Conservation (phyloP, 37 sponge, comb jelly and placozoan species). For the Amphimedon queenslandica region DNA sequence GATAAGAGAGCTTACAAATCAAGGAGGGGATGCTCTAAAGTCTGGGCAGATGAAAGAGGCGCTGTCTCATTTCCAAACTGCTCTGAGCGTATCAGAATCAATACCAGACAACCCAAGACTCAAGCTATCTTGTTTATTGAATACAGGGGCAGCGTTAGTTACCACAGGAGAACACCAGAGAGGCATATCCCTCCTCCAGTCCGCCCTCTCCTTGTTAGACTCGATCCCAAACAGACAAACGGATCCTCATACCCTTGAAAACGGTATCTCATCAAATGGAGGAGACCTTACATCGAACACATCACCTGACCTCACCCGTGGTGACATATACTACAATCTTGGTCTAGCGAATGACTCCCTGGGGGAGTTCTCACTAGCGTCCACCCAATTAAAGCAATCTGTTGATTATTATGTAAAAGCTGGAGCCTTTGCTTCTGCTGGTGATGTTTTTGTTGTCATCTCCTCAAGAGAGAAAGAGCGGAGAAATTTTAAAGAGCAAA, state of each 20-base stretch:
- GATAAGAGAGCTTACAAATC: slow-evolving; percentile 12
- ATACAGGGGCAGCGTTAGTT: slow-evolving; percentile 62
- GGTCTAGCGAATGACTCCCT: slow-evolving; percentile 38
- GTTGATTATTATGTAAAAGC: slow-evolving; percentile 45
- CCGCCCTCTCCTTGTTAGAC: slow-evolving; percentile 26
- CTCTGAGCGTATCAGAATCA: slow-evolving; percentile 23
- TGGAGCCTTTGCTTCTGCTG: slow-evolving; percentile 16
- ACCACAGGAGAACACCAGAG: slow-evolving; percentile 37
- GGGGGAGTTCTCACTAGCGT: slow-evolving; percentile 32
- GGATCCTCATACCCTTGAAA: too few species aligned
- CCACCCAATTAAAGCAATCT: slow-evolving; percentile 7
- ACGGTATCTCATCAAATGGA: background rate
- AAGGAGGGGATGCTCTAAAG: slow-evolving; percentile 35
- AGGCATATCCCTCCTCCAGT: slow-evolving; percentile 36
- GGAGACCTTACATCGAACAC: too few species aligned
- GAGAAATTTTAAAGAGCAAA: slow-evolving; percentile 29
- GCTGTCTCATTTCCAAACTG: slow-evolving; percentile 41
- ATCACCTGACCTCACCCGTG: slow-evolving; percentile 7
- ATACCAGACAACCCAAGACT: background rate
- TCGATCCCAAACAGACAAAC: too few species aligned
- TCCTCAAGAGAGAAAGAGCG: slow-evolving; percentile 31
- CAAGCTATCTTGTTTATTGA: slow-evolving; percentile 49
- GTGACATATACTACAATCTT: slow-evolving; percentile 48
- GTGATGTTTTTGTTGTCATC: slow-evolving; percentile 21
- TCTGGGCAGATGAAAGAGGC: slow-evolving; percentile 48